Conservation (phyloP, 64 coral and sea anemone genomes). For the Exaiptasia diaphana region DNA sequence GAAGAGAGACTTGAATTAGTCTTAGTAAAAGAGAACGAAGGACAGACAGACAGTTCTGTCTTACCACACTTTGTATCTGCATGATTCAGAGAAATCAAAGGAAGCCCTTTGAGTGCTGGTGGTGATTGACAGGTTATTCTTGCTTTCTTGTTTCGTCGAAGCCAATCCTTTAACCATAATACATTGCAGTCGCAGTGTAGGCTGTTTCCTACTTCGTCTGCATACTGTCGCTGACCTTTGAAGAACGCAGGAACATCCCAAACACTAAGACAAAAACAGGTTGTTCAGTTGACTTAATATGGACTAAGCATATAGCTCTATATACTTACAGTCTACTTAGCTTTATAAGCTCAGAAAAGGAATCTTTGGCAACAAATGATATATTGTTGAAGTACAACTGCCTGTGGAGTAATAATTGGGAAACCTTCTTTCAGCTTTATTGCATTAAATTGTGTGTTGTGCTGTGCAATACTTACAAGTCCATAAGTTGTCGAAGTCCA, state of each 20-base stretch:
- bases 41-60: background rate
- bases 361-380: constrained; percentile 64
- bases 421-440: background rate
- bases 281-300: background rate
- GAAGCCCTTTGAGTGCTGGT: constrained; percentile 5
- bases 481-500: constrained; percentile 46
- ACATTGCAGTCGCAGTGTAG: constrained; percentile 82
- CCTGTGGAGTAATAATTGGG: background rate
- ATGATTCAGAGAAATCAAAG: constrained; percentile 15
- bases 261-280: constrained; percentile 8
- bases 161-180: constrained; percentile 70
- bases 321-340: constrained; percentile 71
- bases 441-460: background rate
- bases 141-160: constrained; percentile 8
- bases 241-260: constrained; percentile 81
- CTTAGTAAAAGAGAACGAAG: background rate
- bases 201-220: constrained; percentile 44
- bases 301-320: too few species aligned
- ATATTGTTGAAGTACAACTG: constrained; percentile 77
- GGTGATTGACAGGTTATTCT: constrained; percentile 55
- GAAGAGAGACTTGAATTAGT: background rate
- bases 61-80: constrained; percentile 58
- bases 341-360: constrained; percentile 39
- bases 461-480: constrained; percentile 55
- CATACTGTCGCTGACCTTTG: constrained; percentile 7